Conservation (phyloP, 2,888 invertebrate genomes). For the Callyntrura guangdongensis region DNA sequence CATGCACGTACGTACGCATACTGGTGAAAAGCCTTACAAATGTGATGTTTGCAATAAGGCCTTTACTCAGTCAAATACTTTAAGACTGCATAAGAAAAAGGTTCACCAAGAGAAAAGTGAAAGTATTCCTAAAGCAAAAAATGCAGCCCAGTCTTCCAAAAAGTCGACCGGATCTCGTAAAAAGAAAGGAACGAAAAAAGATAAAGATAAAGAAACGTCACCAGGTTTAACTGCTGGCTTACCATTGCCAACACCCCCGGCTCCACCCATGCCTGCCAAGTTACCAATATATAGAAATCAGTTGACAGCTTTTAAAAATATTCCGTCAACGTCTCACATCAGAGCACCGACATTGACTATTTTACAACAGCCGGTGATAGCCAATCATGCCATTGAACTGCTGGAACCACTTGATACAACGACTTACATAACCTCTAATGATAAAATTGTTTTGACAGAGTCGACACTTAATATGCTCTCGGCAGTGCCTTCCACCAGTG, state of each 20-base stretch:
- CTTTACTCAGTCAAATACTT: slow-evolving; percentile 56
- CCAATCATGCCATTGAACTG: slow-evolving; percentile 10
- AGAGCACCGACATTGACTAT: slow-evolving; percentile 4
- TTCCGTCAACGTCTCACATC: background rate
- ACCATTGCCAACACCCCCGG: background rate
- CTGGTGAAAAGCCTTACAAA: slow-evolving; percentile 80
- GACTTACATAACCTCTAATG: background rate
- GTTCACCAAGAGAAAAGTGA: slow-evolving; percentile 22
- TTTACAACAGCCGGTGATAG: slow-evolving; percentile 25
- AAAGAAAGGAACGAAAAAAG: slow-evolving; percentile 16
- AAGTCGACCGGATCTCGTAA: background rate
- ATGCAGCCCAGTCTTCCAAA: background rate
- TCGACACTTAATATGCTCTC: slow-evolving; percentile 38
- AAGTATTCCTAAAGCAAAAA: background rate
- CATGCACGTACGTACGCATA: slow-evolving; percentile 85
- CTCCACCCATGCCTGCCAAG: slow-evolving; percentile 31
- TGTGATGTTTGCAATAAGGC: slow-evolving; percentile 75
- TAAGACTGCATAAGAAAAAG: slow-evolving; percentile 67
- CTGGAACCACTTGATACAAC: slow-evolving; percentile 7
- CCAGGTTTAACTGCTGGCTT: background rate
- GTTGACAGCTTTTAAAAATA: background rate
- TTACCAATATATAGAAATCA: slow-evolving; percentile 66
- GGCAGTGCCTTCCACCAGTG: background rate
- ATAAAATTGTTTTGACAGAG: slow-evolving; percentile 28
- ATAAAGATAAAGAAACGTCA: background rate